These are phyloP conservation scores for Apodemus speciosus DNA, from an alignment of 2,113 vertebrate species.

Conservation along the genomic window DNA sequence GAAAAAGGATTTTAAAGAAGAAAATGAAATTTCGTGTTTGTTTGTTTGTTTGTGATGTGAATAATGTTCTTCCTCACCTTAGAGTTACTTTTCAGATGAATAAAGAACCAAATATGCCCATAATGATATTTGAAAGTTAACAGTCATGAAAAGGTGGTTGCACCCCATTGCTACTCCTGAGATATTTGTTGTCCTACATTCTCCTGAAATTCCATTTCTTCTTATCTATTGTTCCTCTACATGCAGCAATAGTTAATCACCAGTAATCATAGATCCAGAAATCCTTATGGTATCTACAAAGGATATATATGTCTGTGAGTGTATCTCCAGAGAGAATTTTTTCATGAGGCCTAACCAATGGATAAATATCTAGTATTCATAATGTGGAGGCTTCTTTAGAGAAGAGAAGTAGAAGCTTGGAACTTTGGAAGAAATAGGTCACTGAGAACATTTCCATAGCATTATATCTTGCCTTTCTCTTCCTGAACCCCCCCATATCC, in stretches of 20 bases:
- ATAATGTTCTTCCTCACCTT: neutral
- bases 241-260: neutral
- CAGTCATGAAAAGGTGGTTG: rapidly evolving
- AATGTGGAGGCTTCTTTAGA: neutral
- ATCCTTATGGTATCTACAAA: neutral
- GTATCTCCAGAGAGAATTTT: neutral
- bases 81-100: neutral
- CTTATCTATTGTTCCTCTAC: too few relatives aligned
- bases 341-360: too few relatives aligned
- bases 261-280: neutral
- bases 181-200: rapidly evolving
- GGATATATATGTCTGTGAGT: neutral
- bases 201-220: neutral
- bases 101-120: rapidly evolving
- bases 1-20: neutral
- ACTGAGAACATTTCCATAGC: too few relatives aligned
- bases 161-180: rapidly evolving
- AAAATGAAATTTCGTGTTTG: neutral
- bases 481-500: neutral
- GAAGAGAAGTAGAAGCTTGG: neutral
- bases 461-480: neutral
- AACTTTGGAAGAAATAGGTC: neutral
- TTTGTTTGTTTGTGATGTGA: too few relatives aligned
- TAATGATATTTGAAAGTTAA: too few relatives aligned
- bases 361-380: neutral